These are phyloP conservation scores for Acronicta alni DNA, from an alignment of 2,888 invertebrate genomes.

Conservation along the genomic window DNA sequence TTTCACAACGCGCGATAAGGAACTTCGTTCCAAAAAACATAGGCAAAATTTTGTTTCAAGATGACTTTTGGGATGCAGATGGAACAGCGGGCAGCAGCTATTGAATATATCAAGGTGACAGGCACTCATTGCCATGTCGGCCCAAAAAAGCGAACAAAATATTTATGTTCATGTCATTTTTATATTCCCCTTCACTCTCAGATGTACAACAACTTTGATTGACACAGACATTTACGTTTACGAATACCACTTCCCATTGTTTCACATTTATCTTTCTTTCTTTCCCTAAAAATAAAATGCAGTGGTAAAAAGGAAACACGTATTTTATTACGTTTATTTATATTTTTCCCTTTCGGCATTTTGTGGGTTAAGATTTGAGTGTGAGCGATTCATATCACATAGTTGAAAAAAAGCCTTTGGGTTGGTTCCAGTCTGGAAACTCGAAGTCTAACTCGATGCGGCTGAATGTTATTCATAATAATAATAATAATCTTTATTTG, in stretches of 20 bases:
- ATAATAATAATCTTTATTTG: too few relatives aligned
- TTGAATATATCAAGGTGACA: too few relatives aligned
- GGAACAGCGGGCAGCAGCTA: too few relatives aligned
- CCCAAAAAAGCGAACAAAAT: slow-evolving; percentile 15
- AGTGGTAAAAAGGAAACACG: slow-evolving; percentile 51
- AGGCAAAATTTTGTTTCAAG: too few relatives aligned
- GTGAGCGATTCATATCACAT: slow-evolving; percentile 17
- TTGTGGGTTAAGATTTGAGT: slow-evolving; percentile 8
- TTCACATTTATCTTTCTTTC: slow-evolving; percentile 53
- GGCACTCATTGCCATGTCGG: neutral
- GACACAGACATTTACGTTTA: slow-evolving; percentile 53
- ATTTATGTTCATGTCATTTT: slow-evolving; percentile 5
- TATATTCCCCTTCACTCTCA: slow-evolving; percentile 13
- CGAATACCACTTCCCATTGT: slow-evolving; percentile 41
- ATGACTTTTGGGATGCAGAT: too few relatives aligned
- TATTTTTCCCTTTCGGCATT: slow-evolving; percentile 26
- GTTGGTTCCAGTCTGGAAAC: too few relatives aligned
- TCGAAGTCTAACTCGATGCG: too few relatives aligned
- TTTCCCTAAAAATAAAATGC: slow-evolving; percentile 54
- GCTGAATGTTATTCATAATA: too few relatives aligned
- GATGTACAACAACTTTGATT: slow-evolving; percentile 47
- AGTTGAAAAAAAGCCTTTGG: too few relatives aligned
- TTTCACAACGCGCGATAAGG: too few relatives aligned
- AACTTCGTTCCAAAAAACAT: too few relatives aligned
- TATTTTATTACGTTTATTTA: slow-evolving; percentile 42